phyloP scores from a whole-genome alignment of 1,140 invertebrate genomes.

The Nixonia krombeini region DNA sequence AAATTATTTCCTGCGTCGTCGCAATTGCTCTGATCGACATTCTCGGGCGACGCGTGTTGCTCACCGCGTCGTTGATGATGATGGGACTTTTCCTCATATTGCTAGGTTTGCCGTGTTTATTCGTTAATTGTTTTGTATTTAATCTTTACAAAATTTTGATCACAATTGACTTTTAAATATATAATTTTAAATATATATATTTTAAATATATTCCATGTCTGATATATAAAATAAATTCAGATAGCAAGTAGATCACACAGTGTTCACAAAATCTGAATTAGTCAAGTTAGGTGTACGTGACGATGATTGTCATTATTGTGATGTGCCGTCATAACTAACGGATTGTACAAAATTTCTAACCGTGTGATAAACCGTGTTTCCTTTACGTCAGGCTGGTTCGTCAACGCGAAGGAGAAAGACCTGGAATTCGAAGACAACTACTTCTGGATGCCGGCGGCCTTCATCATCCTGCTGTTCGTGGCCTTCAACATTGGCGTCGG shows the following conservation, averaged over 20 bases:
- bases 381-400: slow-evolving; percentile 55
- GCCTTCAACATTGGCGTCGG: slow-evolving; percentile 72
- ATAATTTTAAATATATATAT: too few species aligned
- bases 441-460: slow-evolving; percentile 74
- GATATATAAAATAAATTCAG: too few species aligned
- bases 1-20: slow-evolving; percentile 80
- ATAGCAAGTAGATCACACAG: too few species aligned
- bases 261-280: too few species aligned
- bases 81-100: slow-evolving; percentile 77
- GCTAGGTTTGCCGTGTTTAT: slow-evolving; percentile 70
- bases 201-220: too few species aligned
- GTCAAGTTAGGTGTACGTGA: too few species aligned
- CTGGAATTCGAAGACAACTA: slow-evolving; percentile 54
- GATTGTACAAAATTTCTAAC: too few species aligned
- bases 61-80: slow-evolving; percentile 76
- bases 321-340: too few species aligned
- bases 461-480: slow-evolving; percentile 72
- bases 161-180: too few species aligned
- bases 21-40: slow-evolving; percentile 80
- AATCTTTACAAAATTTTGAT: not conserved
- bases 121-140: too few species aligned
- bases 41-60: slow-evolving; percentile 79
- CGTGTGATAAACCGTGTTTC: too few species aligned
- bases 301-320: too few species aligned
- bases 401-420: slow-evolving; percentile 44